Percentiles rank a stretch among this genome's conserved stretches.
Conservation (phyloP, 1,140 invertebrate species). For the Ptiloglossa arizonensis region DNA sequence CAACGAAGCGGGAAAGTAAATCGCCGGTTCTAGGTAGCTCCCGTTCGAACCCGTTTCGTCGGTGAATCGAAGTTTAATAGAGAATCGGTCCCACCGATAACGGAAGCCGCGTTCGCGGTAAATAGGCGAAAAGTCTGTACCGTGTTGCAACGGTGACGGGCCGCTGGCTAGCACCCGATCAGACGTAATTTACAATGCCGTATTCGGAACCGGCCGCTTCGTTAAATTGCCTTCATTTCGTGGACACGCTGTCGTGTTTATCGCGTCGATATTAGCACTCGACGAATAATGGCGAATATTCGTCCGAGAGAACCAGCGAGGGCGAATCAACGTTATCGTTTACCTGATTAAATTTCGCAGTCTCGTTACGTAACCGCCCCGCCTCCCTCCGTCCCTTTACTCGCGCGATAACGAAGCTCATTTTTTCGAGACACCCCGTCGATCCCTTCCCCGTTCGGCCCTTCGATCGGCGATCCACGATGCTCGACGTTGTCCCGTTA, state of each 20-base stretch:
- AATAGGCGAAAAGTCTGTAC: constrained; percentile 29
- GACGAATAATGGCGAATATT: constrained; percentile 46
- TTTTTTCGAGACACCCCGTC: background rate
- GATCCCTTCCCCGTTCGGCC: too few species aligned
- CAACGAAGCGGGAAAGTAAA: too few species aligned
- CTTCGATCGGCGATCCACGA: background rate
- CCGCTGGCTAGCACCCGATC: background rate
- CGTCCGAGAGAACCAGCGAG: background rate
- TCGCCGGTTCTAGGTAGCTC: too few species aligned
- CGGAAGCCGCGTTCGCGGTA: background rate
- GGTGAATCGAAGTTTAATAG: constrained; percentile 26
- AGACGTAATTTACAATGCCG: constrained; percentile 37
- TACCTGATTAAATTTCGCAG: constrained; percentile 41
- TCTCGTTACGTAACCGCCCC: constrained; percentile 14
- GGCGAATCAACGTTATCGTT: constrained; percentile 51
- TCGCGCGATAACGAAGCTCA: background rate
- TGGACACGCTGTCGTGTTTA: constrained; percentile 42
- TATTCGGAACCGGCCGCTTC: constrained; percentile 25
- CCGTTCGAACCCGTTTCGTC: too few species aligned
- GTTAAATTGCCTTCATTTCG: constrained; percentile 56
- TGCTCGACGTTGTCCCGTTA: background rate
- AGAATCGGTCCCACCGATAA: constrained; percentile 1
- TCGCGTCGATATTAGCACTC: constrained; percentile 43
- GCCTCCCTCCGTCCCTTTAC: background rate
- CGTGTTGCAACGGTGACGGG: constrained; percentile 14